These are phyloP conservation scores for Dolichallabes microphthalmus DNA, from an alignment of 2,113 vertebrate genomes.

Conservation along the genomic window DNA sequence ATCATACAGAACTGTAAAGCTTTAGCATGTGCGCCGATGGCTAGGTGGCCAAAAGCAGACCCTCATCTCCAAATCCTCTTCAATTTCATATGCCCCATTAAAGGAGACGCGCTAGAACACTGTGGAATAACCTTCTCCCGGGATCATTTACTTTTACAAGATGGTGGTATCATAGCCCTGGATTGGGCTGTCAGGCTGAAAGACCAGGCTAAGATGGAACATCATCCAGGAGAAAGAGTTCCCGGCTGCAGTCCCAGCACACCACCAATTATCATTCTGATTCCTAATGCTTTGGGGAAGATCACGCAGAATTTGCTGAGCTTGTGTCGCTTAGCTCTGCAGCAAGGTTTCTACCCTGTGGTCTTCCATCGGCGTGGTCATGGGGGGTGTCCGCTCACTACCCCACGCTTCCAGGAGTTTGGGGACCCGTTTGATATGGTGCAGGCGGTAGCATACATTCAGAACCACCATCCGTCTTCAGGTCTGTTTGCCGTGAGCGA, in stretches of 20 bases:
- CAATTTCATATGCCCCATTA: constrained; percentile 56
- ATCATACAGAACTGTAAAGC: constrained; percentile 7
- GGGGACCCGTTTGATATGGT: constrained; percentile 81
- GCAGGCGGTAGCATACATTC: constrained; percentile 78
- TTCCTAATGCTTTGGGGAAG: constrained; percentile 78
- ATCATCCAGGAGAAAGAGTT: constrained; percentile 21
- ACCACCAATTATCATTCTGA: constrained; percentile 74
- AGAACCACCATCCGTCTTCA: constrained; percentile 73
- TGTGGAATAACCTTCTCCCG: constrained; percentile 65
- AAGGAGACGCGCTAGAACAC: neutral
- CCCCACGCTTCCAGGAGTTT: constrained; percentile 73
- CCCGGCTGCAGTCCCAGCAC: constrained; percentile 10
- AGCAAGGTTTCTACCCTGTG: constrained; percentile 70
- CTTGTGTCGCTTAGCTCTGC: constrained; percentile 74
- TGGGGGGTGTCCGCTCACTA: constrained; percentile 74
- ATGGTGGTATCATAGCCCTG: constrained; percentile 77
- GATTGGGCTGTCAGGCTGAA: constrained; percentile 77
- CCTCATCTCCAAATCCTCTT: constrained; percentile 73
- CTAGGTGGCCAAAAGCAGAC: constrained; percentile 4
- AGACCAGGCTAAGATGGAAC: constrained; percentile 46
- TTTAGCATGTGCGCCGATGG: neutral
- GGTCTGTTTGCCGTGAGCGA: constrained; percentile 80
- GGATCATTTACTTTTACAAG: constrained; percentile 75
- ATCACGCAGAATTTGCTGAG: constrained; percentile 67
- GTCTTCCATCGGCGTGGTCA: constrained; percentile 66